Evolutionary conservation across 2,888 invertebrate species (phyloP), one percentile per base, ranked within the genome.

Genomic region (Epirrita christyi): DNA sequence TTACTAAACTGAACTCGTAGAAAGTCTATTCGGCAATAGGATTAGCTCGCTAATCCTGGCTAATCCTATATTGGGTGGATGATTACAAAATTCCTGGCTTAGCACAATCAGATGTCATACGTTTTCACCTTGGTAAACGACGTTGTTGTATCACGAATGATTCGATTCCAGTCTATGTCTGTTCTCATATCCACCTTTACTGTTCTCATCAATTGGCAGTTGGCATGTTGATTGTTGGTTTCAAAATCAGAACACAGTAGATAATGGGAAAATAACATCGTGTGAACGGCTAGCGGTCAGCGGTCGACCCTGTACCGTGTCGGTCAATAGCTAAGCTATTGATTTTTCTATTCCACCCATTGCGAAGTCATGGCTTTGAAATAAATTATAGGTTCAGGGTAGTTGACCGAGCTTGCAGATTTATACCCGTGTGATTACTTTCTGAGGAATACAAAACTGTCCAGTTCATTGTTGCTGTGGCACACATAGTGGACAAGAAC

Each of bases 61-160:
- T 85, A 84, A 85, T 86, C 81, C 79, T 66, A 76, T 85, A 81
- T 83, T 82, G 76, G 80, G 67, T 77, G 72, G 76, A 77, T 76
- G 77, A 75, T 82, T 76, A 81, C 74, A 65, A 74, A 82, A 81
- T 78, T 77, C 71, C 61, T 44, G 62, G 78, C 72, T 85, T 79
- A 81, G 63, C 72, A 73, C 78, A 78, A 77, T 79, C 65, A 72
- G 72, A 68, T 76, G 66, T 68, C 59, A 63, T 72, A 61, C 73
- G 64, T 67, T 63, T 65, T 59, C 21, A 21, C 21, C 21, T 21
- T 21, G 21, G 4, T 21, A 4, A 21, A n/a, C n/a, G n/a, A n/a
- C n/a, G n/a, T 21, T 21, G 2, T 21, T 21, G 21, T 4, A 21
- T 21, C 21, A 21, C 2, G 4, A 21, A 21, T 4, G 2, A 21